Conservation (phyloP, 2,888 invertebrate species). For the Trichopoda pennipes region DNA sequence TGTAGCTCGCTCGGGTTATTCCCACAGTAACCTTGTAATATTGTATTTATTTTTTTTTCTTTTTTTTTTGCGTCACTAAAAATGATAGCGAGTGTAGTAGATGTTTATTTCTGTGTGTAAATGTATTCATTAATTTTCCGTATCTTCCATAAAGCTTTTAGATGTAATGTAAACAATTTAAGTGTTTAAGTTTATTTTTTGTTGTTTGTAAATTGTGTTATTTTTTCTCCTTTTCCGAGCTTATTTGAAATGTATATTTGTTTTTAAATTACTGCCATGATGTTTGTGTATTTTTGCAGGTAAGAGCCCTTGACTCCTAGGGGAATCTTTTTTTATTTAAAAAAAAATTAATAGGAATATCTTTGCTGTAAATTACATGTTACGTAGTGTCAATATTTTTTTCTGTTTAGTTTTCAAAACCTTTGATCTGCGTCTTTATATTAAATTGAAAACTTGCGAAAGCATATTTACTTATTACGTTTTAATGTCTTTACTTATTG, state of each 20-base stretch:
- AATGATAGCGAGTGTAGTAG: conserved; percentile 6
- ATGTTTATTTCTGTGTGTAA: background rate
- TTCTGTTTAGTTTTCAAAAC: background rate
- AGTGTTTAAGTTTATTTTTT: conserved; percentile 12
- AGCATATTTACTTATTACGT: too few species aligned
- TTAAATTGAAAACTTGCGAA: too few species aligned
- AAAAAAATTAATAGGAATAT: background rate
- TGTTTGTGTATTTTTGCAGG: conserved; percentile 4
- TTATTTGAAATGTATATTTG: background rate
- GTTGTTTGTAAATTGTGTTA: background rate
- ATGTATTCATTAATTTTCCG: conserved; percentile 23
- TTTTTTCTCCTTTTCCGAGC: background rate
- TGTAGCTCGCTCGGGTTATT: background rate
- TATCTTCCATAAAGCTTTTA: conserved; percentile 43
- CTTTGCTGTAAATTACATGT: background rate
- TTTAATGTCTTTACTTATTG: too few species aligned
- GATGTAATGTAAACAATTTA: conserved; percentile 21
- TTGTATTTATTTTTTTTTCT: conserved; percentile 22
- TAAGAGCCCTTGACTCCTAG: background rate
- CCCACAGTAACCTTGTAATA: conserved; percentile 39
- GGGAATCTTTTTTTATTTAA: conserved; percentile 2
- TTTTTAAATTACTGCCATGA: conserved; percentile 5
- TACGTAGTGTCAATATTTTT: too few species aligned
- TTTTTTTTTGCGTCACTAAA: conserved; percentile 46
- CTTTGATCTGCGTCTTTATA: background rate